Base-by-base conservation (phyloP, 2,888 invertebrate genomes). In the Lasiommata megera region DNA sequence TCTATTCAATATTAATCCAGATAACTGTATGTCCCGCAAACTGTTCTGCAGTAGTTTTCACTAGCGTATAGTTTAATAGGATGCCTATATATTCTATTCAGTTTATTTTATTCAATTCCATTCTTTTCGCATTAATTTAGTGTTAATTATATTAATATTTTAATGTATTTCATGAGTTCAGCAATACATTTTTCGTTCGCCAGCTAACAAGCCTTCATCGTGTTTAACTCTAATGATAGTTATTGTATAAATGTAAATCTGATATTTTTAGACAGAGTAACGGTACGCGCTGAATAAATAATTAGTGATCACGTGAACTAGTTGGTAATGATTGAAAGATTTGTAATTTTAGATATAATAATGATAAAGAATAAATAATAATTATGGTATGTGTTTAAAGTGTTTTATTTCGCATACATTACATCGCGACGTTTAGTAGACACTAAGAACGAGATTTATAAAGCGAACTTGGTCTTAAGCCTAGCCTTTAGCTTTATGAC, bases 341-440 rank as follows among this genome's bases (percentile, higher is more conserved):
- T 89, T 88, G 88, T 89, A 90, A 89, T 84, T 87, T 89, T 88
- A 89, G 88, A 84, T 81, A n/a, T n/a, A 85, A 87, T 88, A 75
- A 67, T 79, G 80, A 84, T 16, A 51, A 43, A 38, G 28, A 37
- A 51, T 40, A 50, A 54, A 60, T 23, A 56, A 50, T 38, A 37
- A 57, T 40, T 57, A 60, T 46, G 18, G 37, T 60, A 56, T 31
- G 53, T 6, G 36, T 34, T 1, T 34, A 11, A 16, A 7, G 47
- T 37, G 52, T 60, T 50, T 54, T 50, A 54, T 56, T 60, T 40
- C 6, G 6, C 12, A 12, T n/a, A n/a, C n/a, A n/a, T n/a, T n/a
- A n/a, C n/a, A n/a, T n/a, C n/a, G n/a, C n/a, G n/a, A n/a, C n/a
- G n/a, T n/a, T n/a, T n/a, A n/a, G n/a, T n/a, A n/a, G n/a, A n/a